phyloP scores from a whole-genome alignment of 2,888 invertebrate genomes.

The Latrodectus hesperus region DNA sequence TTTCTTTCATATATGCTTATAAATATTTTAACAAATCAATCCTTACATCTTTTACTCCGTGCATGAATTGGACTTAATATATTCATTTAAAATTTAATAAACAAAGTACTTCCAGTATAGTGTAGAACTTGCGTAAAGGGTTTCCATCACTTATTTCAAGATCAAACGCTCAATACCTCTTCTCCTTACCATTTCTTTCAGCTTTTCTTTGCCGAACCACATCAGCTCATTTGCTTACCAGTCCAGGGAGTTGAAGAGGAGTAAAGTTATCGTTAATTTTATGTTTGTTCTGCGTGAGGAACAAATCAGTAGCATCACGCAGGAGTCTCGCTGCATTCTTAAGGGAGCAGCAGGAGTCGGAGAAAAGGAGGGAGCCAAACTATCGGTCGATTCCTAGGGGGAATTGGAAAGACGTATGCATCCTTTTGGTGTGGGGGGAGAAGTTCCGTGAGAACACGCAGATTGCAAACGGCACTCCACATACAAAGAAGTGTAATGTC shows the following conservation, averaged over 20 bases:
- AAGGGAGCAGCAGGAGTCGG: not conserved
- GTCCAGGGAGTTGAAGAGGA: not conserved
- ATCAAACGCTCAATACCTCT: too few species aligned
- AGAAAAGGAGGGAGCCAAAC: constrained; percentile 15
- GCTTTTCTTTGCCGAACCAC: not conserved
- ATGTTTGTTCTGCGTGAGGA: constrained; percentile 36
- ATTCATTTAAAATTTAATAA: too few species aligned
- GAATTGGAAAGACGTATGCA: constrained; percentile 30
- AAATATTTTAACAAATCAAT: too few species aligned
- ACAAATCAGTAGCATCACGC: constrained; percentile 39
- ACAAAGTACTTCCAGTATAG: too few species aligned
- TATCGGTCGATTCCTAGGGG: constrained; percentile 24
- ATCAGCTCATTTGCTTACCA: constrained; percentile 38
- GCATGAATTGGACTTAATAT: too few species aligned
- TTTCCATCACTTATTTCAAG: too few species aligned
- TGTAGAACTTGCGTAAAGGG: too few species aligned
- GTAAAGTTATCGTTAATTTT: constrained; percentile 51
- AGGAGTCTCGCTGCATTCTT: not conserved
- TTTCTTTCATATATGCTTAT: too few species aligned
- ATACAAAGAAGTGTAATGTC: constrained; percentile 17
- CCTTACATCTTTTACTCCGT: too few species aligned
- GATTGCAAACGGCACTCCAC: constrained; percentile 37
- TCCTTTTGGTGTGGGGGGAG: not conserved
- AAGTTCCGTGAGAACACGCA: constrained; percentile 55
- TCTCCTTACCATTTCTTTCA: too few species aligned